Conservation (phyloP, 2,888 invertebrate species). For the Acrobeloides nanus region DNA sequence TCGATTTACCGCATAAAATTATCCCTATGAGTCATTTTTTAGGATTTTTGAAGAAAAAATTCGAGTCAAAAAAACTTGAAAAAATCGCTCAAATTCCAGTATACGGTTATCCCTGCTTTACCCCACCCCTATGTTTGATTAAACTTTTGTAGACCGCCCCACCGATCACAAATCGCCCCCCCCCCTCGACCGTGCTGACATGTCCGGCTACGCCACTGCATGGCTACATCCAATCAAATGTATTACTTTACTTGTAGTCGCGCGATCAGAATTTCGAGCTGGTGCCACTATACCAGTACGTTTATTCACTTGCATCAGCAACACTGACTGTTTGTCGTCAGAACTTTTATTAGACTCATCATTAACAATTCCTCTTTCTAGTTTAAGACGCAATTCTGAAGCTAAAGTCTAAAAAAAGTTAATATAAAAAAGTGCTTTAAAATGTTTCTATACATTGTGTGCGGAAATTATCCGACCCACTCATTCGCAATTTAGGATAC, state of each 20-base stretch:
- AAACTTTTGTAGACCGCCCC: neutral
- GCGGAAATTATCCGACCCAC: too few species aligned
- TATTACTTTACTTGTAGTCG: neutral
- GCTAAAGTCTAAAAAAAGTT: conserved; percentile 62
- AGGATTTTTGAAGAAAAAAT: too few species aligned
- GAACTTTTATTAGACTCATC: conserved; percentile 25
- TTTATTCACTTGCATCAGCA: conserved; percentile 27
- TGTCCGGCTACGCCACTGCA: neutral
- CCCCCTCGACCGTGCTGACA: neutral
- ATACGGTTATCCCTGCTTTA: too few species aligned
- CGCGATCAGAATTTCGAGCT: conserved; percentile 7
- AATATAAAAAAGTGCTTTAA: too few species aligned
- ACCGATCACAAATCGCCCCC: neutral
- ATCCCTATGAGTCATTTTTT: too few species aligned
- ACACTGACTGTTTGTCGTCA: conserved; percentile 10
- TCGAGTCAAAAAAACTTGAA: too few species aligned
- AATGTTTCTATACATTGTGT: conserved; percentile 1
- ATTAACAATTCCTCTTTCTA: conserved; percentile 65
- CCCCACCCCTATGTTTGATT: too few species aligned
- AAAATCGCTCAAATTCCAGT: too few species aligned
- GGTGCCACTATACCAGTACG: conserved; percentile 23
- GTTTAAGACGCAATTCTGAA: conserved; percentile 66
- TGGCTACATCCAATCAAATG: conserved; percentile 1
- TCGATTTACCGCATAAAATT: too few species aligned
- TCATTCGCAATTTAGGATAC: too few species aligned